Conservation (phyloP, 2,888 invertebrate species). For the Ramazzottius varieornatus region DNA sequence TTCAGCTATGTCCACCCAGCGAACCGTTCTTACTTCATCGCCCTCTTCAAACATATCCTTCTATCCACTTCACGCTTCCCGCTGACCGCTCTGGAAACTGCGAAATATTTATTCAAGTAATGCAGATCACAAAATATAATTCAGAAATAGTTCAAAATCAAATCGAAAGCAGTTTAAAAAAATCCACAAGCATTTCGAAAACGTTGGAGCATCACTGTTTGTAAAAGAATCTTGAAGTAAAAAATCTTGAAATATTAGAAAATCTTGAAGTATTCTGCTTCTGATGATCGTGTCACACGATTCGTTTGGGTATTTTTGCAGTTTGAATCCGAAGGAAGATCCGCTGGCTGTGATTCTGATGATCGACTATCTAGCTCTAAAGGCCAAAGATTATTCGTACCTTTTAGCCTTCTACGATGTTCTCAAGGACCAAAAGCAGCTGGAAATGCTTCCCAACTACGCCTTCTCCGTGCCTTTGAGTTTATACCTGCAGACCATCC, state of each 20-base stretch:
- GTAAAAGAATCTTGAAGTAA: too few species aligned
- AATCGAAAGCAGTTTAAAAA: too few species aligned
- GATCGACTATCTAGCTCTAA: neutral
- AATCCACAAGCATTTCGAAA: too few species aligned
- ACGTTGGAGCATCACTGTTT: too few species aligned
- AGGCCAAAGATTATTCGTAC: neutral
- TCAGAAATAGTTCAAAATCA: too few species aligned
- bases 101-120: neutral
- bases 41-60: neutral
- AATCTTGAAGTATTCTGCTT: too few species aligned
- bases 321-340: neutral
- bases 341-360: neutral
- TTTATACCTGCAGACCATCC: neutral
- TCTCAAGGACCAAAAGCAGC: neutral
- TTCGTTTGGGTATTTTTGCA: neutral
- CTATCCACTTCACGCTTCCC: neutral
- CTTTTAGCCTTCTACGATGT: neutral
- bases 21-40: neutral
- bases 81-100: neutral
- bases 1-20: neutral
- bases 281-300: too few species aligned
- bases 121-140: too few species aligned
- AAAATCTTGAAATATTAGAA: too few species aligned
- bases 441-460: neutral
- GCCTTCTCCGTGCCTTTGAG: neutral